Percentiles rank a stretch among this genome's conserved stretches.
Evolutionary conservation across 2,797 vertebrate species (phyloP).

Genomic region (Kryptolebias ocellatus): DNA sequence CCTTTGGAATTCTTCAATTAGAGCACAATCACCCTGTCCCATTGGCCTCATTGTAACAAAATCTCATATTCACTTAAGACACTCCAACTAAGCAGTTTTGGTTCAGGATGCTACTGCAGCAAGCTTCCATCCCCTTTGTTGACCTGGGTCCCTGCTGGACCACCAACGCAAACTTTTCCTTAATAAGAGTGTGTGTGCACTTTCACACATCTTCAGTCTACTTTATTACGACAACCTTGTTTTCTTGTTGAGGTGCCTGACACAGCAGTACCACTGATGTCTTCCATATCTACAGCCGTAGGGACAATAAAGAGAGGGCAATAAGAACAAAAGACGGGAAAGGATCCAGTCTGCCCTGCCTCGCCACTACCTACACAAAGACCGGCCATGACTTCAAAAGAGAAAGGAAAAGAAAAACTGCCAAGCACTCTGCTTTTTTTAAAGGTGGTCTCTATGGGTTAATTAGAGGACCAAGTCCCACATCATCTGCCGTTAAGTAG

Average conservation of each 20-base stretch:
- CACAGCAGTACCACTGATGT: slow-evolving; percentile 68
- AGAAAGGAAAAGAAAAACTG: slow-evolving; percentile 31
- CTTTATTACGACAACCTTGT: slow-evolving; percentile 68
- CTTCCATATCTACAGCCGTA: slow-evolving; percentile 58
- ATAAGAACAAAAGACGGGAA: slow-evolving; percentile 37
- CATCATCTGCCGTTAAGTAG: slow-evolving; percentile 65
- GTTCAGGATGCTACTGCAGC: slow-evolving; percentile 65
- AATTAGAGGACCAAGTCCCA: slow-evolving; percentile 72
- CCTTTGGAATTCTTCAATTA: slow-evolving; percentile 65
- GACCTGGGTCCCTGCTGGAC: slow-evolving; percentile 53
- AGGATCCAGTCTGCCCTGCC: slow-evolving; percentile 44
- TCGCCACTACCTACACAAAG: slow-evolving; percentile 45
- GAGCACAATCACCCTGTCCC: slow-evolving; percentile 70
- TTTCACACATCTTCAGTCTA: slow-evolving; percentile 23
- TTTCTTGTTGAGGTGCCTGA: slow-evolving; percentile 63
- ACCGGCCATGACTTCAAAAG: slow-evolving; percentile 68
- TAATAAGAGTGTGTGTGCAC: slow-evolving; percentile 62
- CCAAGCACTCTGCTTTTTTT: slow-evolving; percentile 52
- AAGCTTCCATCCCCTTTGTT: slow-evolving; percentile 44
- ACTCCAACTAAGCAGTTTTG: slow-evolving; percentile 72
- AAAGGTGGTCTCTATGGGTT: slow-evolving; percentile 70
- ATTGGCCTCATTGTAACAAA: slow-evolving; percentile 62
- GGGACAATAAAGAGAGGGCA: slow-evolving; percentile 64
- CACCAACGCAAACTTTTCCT: slow-evolving; percentile 62
- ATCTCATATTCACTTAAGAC: slow-evolving; percentile 68